Conservation (phyloP, 2,797 vertebrate species). For the Pelobates cultripes region DNA sequence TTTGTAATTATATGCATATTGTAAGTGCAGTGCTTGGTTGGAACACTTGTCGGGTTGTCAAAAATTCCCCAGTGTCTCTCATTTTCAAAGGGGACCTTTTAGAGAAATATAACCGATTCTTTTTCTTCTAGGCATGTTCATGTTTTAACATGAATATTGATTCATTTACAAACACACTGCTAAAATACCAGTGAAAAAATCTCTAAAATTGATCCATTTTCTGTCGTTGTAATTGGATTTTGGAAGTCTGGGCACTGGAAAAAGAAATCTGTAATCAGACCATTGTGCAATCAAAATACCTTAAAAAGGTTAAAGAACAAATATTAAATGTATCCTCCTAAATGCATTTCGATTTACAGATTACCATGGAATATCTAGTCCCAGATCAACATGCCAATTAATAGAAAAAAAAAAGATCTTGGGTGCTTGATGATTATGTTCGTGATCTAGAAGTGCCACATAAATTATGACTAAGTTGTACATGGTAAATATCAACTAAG, state of each 20-base stretch:
- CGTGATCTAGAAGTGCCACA: slow-evolving; percentile 10
- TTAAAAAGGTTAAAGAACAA: not conserved
- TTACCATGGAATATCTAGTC: not conserved
- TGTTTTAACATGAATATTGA: not conserved
- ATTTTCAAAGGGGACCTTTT: not conserved
- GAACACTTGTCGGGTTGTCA: not conserved
- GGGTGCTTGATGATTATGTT: slow-evolving; percentile 25
- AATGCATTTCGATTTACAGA: not conserved
- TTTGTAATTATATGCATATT: no score
- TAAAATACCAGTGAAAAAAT: not conserved
- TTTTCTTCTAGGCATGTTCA: not conserved
- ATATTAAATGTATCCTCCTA: not conserved
- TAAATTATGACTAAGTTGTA: slow-evolving; percentile 16
- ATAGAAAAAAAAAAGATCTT: slow-evolving; percentile 16
- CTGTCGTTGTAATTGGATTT: not conserved
- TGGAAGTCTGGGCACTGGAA: not conserved
- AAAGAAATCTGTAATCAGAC: not conserved
- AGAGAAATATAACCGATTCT: not conserved
- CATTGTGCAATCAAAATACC: not conserved
- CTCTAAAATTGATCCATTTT: not conserved
- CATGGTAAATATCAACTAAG: slow-evolving; percentile 24
- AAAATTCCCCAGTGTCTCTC: not conserved
- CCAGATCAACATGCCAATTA: slow-evolving; percentile 11
- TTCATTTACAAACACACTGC: not conserved
- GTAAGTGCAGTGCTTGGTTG: no score